Percentiles rank a stretch among this genome's conserved stretches.
phyloP scores from a whole-genome alignment of 2,113 vertebrate genomes.

The Pardalotus punctatus region DNA sequence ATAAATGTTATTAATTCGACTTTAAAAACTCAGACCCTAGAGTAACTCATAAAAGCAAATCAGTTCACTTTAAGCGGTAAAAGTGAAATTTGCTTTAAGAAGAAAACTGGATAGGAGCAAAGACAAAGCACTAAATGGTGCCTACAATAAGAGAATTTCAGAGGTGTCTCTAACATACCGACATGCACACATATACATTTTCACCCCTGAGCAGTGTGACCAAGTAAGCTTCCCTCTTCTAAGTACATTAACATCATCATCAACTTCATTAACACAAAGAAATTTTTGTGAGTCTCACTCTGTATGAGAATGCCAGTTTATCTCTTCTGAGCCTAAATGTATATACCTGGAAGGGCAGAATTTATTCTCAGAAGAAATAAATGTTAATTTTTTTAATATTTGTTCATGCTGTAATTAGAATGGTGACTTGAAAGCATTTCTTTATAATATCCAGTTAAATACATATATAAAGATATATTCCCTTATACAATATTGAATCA shows the following conservation, averaged over 20 bases:
- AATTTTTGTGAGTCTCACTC: background rate
- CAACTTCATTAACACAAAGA: background rate
- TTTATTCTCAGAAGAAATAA: background rate
- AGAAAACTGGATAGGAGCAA: background rate
- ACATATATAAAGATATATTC: background rate
- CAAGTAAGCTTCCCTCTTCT: background rate
- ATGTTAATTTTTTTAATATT: background rate
- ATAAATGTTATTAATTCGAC: background rate
- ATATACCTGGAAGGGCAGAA: background rate
- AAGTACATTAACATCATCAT: background rate
- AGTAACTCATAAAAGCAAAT: background rate
- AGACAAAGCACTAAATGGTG: background rate
- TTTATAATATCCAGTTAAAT: background rate
- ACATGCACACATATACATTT: background rate
- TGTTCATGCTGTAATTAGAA: background rate
- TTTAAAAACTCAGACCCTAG: background rate
- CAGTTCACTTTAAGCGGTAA: background rate
- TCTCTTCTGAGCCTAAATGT: background rate
- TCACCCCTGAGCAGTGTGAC: background rate
- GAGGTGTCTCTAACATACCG: background rate
- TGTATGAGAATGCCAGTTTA: background rate
- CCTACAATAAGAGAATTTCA: background rate
- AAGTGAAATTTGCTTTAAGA: background rate
- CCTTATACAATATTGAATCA: background rate
- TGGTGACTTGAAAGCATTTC: background rate